phyloP scores from a whole-genome alignment of 2,888 invertebrate species.

The Maniola hyperantus region DNA sequence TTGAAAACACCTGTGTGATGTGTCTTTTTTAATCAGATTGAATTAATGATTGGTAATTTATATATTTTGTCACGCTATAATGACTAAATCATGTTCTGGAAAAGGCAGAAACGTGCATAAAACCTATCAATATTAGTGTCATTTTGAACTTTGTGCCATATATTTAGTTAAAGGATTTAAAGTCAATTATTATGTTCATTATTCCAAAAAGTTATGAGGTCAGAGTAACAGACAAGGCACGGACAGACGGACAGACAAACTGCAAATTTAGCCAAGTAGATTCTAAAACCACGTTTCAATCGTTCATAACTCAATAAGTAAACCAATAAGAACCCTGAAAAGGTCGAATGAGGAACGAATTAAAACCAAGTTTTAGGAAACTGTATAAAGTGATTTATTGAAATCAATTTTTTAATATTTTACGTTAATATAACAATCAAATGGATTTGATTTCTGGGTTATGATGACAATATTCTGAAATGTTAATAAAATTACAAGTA shows the following conservation, averaged over 20 bases:
- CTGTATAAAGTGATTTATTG: conserved; percentile 79
- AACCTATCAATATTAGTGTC: too few relatives aligned
- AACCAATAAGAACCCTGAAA: too few relatives aligned
- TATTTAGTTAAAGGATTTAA: too few relatives aligned
- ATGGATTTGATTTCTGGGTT: not conserved
- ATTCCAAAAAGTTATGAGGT: too few relatives aligned
- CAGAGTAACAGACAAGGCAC: too few relatives aligned
- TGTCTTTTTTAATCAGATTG: conserved; percentile 3
- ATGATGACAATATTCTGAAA: conserved; percentile 4
- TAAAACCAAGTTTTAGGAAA: conserved; percentile 63
- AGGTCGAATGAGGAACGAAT: not conserved
- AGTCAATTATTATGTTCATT: too few relatives aligned
- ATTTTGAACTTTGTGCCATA: too few relatives aligned
- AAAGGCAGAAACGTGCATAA: too few relatives aligned
- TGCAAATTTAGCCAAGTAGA: too few relatives aligned
- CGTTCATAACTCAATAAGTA: too few relatives aligned
- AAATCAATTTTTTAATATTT: conserved; percentile 54
- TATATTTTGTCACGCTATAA: conserved; percentile 2
- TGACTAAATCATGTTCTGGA: not conserved
- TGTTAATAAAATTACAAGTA: not conserved
- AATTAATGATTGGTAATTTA: not conserved
- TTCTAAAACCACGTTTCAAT: too few relatives aligned
- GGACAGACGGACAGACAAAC: too few relatives aligned
- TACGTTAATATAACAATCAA: conserved; percentile 40
- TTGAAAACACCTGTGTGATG: not conserved